Conservation (phyloP, 1,140 invertebrate genomes). For the Ylistrum balloti region DNA sequence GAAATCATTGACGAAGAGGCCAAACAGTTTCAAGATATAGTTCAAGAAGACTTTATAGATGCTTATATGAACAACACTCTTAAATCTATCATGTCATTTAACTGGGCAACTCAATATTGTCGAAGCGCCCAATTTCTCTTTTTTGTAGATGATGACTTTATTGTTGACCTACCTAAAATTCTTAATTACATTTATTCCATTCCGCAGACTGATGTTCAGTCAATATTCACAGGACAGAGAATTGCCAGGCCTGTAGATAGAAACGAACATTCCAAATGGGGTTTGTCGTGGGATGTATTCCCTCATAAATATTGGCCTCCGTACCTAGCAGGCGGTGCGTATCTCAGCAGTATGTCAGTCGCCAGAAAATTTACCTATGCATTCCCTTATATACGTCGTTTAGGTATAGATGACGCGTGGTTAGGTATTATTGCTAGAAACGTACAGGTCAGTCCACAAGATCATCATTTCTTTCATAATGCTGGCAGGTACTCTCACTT, state of each 20-base stretch:
- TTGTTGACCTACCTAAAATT: background rate
- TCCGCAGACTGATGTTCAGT: background rate
- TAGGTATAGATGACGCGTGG: slow-evolving; percentile 1
- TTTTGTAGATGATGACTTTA: slow-evolving; percentile 52
- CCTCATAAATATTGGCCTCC: slow-evolving; percentile 15
- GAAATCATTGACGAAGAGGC: background rate
- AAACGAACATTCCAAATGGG: background rate
- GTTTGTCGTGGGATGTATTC: background rate
- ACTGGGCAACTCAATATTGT: slow-evolving; percentile 46
- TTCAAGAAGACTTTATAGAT: slow-evolving; percentile 53
- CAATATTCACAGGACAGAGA: background rate
- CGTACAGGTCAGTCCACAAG: background rate
- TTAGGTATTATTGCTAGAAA: background rate
- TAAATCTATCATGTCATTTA: slow-evolving; percentile 49
- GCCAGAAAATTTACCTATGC: background rate
- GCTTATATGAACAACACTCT: slow-evolving; percentile 53
- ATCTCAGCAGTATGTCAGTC: background rate
- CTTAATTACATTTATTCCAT: background rate
- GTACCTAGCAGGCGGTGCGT: background rate
- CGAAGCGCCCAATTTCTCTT: slow-evolving; percentile 43
- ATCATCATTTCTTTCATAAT: slow-evolving; percentile 36
- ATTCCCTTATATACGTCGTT: background rate
- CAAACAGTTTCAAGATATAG: slow-evolving; percentile 29
- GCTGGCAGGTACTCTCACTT: background rate
- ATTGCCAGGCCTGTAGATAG: background rate